phyloP scores from a whole-genome alignment of 2,113 vertebrate genomes.

The Parotia lawesii region DNA sequence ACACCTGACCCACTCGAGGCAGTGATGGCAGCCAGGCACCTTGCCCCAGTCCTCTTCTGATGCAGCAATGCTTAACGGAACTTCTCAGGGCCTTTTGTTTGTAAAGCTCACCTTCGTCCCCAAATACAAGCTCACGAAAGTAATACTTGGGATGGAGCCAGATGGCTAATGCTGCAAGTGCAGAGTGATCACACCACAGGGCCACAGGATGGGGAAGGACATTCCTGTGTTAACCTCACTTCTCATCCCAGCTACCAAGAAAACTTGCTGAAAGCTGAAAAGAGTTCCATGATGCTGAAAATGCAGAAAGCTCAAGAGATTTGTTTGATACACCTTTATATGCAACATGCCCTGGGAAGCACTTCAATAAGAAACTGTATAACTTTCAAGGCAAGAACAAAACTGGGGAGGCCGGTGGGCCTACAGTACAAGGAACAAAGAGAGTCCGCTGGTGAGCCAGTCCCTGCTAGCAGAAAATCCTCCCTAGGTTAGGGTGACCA shows the following conservation, averaged over 20 bases:
- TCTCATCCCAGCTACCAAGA: neutral
- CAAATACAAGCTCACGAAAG: neutral
- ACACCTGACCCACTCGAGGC: neutral
- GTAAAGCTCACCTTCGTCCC: neutral
- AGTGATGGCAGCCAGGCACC: neutral
- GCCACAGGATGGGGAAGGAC: neutral
- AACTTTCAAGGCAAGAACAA: neutral
- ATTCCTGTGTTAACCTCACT: neutral
- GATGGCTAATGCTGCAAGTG: neutral
- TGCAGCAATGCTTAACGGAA: neutral
- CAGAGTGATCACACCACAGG: neutral
- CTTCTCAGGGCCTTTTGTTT: neutral
- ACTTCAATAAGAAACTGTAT: neutral
- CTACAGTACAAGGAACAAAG: no score
- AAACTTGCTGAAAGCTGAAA: neutral
- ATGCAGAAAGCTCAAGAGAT: neutral
- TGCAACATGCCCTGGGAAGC: neutral
- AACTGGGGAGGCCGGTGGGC: no score
- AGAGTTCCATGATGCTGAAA: neutral
- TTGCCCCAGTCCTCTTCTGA: neutral
- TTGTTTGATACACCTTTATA: neutral
- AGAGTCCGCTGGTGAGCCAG: no score
- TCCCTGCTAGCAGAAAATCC: no score
- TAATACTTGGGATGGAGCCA: neutral
- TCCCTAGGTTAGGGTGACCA: no score